A percentile compares a stretch with the other conserved stretches of the same genome.
These are phyloP conservation scores for Holotrichia oblita DNA, from an alignment of 1,140 invertebrate genomes.

Conservation along the genomic window DNA sequence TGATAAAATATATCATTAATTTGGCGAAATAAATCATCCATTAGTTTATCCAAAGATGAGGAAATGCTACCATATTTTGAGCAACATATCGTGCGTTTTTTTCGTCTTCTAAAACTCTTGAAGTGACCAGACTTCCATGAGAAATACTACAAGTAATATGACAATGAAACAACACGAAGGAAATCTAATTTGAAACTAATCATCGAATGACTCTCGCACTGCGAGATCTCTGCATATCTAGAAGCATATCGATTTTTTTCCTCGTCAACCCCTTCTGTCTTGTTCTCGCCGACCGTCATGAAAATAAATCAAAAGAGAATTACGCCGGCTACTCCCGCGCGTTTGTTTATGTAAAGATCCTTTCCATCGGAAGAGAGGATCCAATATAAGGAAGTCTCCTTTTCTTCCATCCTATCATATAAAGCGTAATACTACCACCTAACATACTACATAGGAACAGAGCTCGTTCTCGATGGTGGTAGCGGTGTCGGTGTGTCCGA, in stretches of 20 bases:
- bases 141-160: no score
- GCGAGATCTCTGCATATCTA: neutral
- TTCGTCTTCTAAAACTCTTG: no score
- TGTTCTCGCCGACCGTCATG: constrained; percentile 3
- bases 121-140: no score
- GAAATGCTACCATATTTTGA: no score
- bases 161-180: no score
- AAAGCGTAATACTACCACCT: neutral
- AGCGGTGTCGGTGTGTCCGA: neutral
- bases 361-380: neutral
- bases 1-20: no score
- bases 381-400: constrained; percentile 19
- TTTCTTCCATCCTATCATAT: neutral
- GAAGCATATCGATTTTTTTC: neutral
- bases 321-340: neutral
- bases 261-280: neutral
- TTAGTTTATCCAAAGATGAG: no score
- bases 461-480: neutral
- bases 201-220: no score
- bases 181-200: no score
- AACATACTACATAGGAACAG: neutral
- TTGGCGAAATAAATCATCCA: no score
- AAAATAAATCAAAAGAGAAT: constrained; percentile 15
- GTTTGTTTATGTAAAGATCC: constrained; percentile 25
- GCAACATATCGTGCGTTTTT: no score